Conservation (phyloP, 2,113 vertebrate species). For the Turdus rufiventris region DNA sequence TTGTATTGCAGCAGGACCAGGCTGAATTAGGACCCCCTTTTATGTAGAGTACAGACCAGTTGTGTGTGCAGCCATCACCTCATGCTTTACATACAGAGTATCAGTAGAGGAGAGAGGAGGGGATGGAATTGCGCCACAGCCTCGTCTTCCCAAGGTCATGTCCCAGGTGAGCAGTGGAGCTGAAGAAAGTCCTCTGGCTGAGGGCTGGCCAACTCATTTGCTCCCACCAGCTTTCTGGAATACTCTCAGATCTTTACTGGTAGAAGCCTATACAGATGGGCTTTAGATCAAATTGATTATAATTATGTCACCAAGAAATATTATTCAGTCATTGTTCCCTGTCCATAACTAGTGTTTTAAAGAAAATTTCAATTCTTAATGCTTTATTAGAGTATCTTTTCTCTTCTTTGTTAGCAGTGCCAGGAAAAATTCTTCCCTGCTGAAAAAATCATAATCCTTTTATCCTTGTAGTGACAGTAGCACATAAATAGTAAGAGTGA, state of each 20-base stretch:
- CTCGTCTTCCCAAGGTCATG: background rate
- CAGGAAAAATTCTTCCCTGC: background rate
- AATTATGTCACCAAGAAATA: background rate
- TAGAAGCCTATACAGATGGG: accelerated
- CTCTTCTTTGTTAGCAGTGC: background rate
- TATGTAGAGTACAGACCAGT: background rate
- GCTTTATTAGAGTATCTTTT: background rate
- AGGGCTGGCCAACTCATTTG: background rate
- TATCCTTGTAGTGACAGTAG: background rate
- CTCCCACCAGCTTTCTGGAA: background rate
- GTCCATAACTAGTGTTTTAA: background rate
- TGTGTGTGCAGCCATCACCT: background rate
- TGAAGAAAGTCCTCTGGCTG: background rate
- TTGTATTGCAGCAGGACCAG: background rate
- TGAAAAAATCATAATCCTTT: background rate
- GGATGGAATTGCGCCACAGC: background rate
- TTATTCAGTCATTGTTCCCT: background rate
- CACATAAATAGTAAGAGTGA: background rate
- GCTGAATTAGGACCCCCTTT: background rate
- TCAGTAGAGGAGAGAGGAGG: background rate
- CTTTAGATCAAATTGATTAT: background rate
- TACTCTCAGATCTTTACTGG: background rate
- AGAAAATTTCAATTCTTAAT: background rate
- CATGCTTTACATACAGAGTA: background rate
- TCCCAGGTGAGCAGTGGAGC: background rate